Evolutionary conservation across 2,888 invertebrate species (phyloP), one percentile per base, ranked within the genome.

Genomic region (Belgica antarctica): DNA sequence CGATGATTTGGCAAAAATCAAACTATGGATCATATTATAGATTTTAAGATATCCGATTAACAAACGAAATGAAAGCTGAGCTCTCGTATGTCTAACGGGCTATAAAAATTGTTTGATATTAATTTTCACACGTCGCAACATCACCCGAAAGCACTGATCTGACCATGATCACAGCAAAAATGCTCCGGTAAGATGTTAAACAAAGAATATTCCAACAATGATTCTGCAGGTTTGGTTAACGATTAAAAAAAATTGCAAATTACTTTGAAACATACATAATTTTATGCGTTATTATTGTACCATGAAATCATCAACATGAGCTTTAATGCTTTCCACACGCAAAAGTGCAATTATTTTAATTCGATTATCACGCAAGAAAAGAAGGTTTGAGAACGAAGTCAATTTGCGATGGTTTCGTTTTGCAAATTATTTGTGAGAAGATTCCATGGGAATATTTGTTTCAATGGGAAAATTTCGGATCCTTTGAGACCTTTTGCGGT

Each of bases 241-340:
- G n/a, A n/a, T n/a, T n/a, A n/a, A n/a, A n/a, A n/a, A n/a, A n/a
- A n/a, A n/a, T n/a, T n/a, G n/a, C n/a, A n/a, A n/a, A n/a, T n/a
- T n/a, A n/a, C n/a, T n/a, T n/a, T n/a, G n/a, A n/a, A n/a, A n/a
- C n/a, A n/a, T n/a, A n/a, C n/a, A 41, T 41, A 41, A 41, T 41
- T 41, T n/a, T 10, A 41, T 41, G 41, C 41, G 15, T n/a, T 15
- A 15, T 15, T 41, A 41, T n/a, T 41, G n/a, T 15, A n/a, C 41
- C 41, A 41, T 41, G 41, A 41, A 41, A 41, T 15, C 41, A 41
- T 41, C 41, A 41, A 41, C 41, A 41, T 41, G 41, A 41, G 41
- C 41, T n/a, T 41, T 41, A 41, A 41, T 41, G 41, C 10, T 41
- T n/a, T 12, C 41, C 15, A 15, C 41, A 41, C 41, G 41, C 41